Base-by-base conservation (phyloP, 2,888 invertebrate species). In the Eilema sororculum region DNA sequence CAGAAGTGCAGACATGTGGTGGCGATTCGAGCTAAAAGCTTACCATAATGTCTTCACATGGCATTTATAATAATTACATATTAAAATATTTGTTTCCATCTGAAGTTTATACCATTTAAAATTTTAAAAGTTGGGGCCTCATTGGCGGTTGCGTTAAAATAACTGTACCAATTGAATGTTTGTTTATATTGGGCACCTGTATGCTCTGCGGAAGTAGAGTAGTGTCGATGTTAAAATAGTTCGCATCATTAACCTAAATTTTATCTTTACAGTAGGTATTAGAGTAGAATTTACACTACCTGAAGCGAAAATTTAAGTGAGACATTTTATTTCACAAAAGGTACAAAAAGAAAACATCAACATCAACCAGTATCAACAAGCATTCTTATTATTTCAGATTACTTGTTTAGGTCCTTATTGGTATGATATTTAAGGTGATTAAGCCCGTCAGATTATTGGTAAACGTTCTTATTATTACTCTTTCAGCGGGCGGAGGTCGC, bases 401-500 rank as follows among this genome's bases (percentile, higher is more conserved):
- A 37, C 13, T 1, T 12, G 12, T 13, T 10, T 37, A 37, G 13
- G 37, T 37, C 37, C 2, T 12, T 37, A 37, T 37, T 37, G 13
- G 12, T 37, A 37, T 37, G 1, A 37, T 6, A 46, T 6, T 46
- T 46, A 20, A 24, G 3, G 1, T 13, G 0, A 13, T 58, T 13
- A 58, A 30, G 8, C 59, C 30, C 52, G 12, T 46, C 5, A 46
- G 46, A 46, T 20, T 4, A 24, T 65, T 20, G 20, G 20, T 33
- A 13, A 65, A 28, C 30, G 22, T 28, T 6, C 13, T 33, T 5
- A 57, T 9, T 57, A 24, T 41, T 25, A 57, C n/a, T n/a, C 9
- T 56, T 65, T 46, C 91, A 95, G 95, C 95, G 89, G 92, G 92
- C 86, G 94, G 93, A 84, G 93, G 91, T 87, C 91, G 93, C 88